Evolutionary conservation across 1,140 invertebrate species (phyloP).

Genomic region (Hypsibius dujardini): DNA sequence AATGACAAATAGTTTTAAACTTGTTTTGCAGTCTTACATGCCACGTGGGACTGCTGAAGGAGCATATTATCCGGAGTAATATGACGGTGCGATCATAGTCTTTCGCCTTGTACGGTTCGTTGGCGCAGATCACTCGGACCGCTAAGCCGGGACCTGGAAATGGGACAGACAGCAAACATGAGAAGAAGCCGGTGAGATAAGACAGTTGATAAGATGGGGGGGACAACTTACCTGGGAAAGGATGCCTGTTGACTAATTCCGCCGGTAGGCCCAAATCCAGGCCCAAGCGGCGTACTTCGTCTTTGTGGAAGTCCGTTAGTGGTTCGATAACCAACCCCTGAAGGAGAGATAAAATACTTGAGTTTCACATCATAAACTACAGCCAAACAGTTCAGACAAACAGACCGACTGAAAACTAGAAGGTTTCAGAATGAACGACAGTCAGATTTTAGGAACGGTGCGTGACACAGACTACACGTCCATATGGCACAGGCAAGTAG

Average conservation of each 20-base stretch:
- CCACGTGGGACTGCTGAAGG: neutral
- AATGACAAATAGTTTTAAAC: no score
- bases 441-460: neutral
- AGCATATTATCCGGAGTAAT: neutral
- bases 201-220: constrained; percentile 52
- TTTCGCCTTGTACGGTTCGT: constrained; percentile 82
- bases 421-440: no score
- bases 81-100: constrained; percentile 42
- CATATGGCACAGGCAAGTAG: no score
- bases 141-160: constrained; percentile 54
- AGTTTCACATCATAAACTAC: constrained; percentile 8
- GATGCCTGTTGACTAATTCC: constrained; percentile 76
- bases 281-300: constrained; percentile 68
- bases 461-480: neutral
- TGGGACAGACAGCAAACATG: constrained; percentile 10
- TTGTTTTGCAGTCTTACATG: no score
- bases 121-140: constrained; percentile 82
- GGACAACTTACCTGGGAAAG: no score
- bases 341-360: constrained; percentile 20
- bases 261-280: constrained; percentile 68
- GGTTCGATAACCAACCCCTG: constrained; percentile 84
- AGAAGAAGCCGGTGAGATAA: constrained; percentile 19
- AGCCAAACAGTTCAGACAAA: neutral
- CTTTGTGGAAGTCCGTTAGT: constrained; percentile 97
- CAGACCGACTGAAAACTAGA: neutral